Percentiles rank a stretch among this genome's conserved stretches.
These are phyloP conservation scores for Ornithoptera priamus DNA, from an alignment of 2,888 invertebrate species.

Conservation along the genomic window DNA sequence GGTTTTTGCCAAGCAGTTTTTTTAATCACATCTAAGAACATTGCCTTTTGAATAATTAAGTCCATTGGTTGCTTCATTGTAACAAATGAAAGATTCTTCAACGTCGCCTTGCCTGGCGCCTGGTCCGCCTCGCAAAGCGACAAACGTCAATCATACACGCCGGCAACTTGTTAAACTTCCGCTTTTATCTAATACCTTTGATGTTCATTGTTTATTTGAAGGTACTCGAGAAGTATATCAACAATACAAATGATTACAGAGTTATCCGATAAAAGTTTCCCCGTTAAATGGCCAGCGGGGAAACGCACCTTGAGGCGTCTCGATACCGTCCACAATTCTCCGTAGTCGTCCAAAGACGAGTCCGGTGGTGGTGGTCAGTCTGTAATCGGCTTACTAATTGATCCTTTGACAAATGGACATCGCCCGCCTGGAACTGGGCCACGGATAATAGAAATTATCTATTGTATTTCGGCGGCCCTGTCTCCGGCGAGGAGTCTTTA, in stretches of 20 bases:
- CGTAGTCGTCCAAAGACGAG: constrained; percentile 1
- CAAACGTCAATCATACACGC: constrained; percentile 18
- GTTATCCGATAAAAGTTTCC: not conserved
- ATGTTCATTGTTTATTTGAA: constrained; percentile 19
- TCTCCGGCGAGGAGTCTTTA: constrained; percentile 13
- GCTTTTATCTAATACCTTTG: constrained; percentile 12
- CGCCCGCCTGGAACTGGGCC: constrained; percentile 23
- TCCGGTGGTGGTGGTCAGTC: constrained; percentile 17
- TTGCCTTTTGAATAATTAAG: not conserved
- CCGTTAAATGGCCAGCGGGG: not conserved
- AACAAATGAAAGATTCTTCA: not conserved
- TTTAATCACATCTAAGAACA: not conserved
- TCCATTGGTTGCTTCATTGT: constrained; percentile 6
- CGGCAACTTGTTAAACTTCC: constrained; percentile 25
- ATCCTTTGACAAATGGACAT: constrained; percentile 31
- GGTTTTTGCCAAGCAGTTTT: too few relatives aligned
- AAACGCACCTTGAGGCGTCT: not conserved
- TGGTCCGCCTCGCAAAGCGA: constrained; percentile 12
- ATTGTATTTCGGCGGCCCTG: constrained; percentile 22
- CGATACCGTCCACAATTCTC: constrained; percentile 9
- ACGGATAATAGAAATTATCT: constrained; percentile 24
- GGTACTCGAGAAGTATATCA: constrained; percentile 3
- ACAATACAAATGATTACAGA: not conserved
- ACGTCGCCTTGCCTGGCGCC: constrained; percentile 1
- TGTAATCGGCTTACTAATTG: constrained; percentile 35